A percentile compares a stretch with the other conserved stretches of the same genome.
Evolutionary conservation across 2,113 vertebrate species (phyloP).

Genomic region (Acrocephalus kingi): DNA sequence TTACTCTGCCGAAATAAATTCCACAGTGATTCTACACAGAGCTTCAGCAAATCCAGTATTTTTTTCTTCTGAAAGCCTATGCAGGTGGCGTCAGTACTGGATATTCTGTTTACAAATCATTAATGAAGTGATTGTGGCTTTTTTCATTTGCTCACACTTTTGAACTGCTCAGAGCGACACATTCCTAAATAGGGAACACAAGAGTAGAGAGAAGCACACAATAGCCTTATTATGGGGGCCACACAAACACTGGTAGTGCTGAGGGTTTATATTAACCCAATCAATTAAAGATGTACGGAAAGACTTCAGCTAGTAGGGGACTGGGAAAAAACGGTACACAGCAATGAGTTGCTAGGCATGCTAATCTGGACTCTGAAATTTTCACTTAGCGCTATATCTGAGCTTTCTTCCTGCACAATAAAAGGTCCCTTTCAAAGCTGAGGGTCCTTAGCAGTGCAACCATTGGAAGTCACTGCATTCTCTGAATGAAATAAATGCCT

Average conservation of each 20-base stretch:
- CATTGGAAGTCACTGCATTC: constrained; percentile 73
- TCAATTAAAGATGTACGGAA: constrained; percentile 73
- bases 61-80: constrained; percentile 43
- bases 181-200: constrained; percentile 70
- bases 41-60: constrained; percentile 55
- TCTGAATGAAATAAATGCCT: constrained; percentile 79
- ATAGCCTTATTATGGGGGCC: constrained; percentile 72
- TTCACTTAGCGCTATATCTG: constrained; percentile 54
- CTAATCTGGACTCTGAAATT: constrained; percentile 63
- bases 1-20: constrained; percentile 52
- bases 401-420: constrained; percentile 76
- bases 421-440: constrained; percentile 78
- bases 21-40: constrained; percentile 35
- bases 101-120: constrained; percentile 76
- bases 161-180: constrained; percentile 71
- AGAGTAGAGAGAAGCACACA: constrained; percentile 67
- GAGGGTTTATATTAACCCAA: constrained; percentile 78
- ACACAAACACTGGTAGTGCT: constrained; percentile 65
- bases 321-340: constrained; percentile 64
- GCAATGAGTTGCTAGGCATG: constrained; percentile 76
- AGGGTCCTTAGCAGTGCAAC: constrained; percentile 50
- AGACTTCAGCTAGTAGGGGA: constrained; percentile 64
- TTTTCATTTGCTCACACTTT: constrained; percentile 72
- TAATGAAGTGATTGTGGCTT: constrained; percentile 75
- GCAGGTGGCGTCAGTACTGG: constrained; percentile 68